Evolutionary conservation across 2,113 vertebrate species (phyloP).

Genomic region (Labeo catla): DNA sequence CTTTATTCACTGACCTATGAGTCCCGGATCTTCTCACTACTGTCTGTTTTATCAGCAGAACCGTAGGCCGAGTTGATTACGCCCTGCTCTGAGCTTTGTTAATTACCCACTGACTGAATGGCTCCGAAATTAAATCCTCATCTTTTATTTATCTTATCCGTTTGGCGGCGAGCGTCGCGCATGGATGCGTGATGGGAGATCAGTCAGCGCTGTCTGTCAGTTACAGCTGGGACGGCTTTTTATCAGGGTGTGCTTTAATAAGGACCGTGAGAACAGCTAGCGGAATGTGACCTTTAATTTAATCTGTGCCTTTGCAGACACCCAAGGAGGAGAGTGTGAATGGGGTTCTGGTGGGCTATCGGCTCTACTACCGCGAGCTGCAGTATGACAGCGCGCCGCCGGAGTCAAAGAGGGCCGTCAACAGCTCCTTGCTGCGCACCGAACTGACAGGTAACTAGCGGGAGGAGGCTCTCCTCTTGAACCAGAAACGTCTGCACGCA

Average conservation of each 20-base stretch:
- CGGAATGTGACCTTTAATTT: constrained; percentile 58
- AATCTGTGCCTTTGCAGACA: constrained; percentile 73
- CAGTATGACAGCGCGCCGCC: constrained; percentile 72
- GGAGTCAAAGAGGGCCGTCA: constrained; percentile 74
- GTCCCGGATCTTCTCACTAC: constrained; percentile 55
- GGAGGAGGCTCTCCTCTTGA: constrained; percentile 10
- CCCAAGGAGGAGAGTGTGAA: constrained; percentile 84
- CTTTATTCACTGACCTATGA: constrained; percentile 59
- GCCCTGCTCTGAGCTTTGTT: constrained; percentile 54
- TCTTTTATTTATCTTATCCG: constrained; percentile 58
- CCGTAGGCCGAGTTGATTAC: constrained; percentile 56
- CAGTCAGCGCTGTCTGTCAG: constrained; percentile 24
- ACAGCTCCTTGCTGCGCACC: constrained; percentile 72
- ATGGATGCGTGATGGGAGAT: neutral
- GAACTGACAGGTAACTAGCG: constrained; percentile 78
- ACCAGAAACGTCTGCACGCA: constrained; percentile 12
- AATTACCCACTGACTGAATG: constrained; percentile 52
- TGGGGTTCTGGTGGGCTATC: constrained; percentile 87
- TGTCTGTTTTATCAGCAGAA: constrained; percentile 56
- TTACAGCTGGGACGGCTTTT: constrained; percentile 13
- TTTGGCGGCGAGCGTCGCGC: constrained; percentile 4
- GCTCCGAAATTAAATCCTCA: constrained; percentile 56
- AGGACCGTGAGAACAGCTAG: constrained; percentile 43
- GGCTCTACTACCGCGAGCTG: constrained; percentile 92
- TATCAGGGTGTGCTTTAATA: constrained; percentile 44